These are phyloP conservation scores for Alitta virens DNA, from an alignment of 2,888 invertebrate genomes.

Conservation along the genomic window DNA sequence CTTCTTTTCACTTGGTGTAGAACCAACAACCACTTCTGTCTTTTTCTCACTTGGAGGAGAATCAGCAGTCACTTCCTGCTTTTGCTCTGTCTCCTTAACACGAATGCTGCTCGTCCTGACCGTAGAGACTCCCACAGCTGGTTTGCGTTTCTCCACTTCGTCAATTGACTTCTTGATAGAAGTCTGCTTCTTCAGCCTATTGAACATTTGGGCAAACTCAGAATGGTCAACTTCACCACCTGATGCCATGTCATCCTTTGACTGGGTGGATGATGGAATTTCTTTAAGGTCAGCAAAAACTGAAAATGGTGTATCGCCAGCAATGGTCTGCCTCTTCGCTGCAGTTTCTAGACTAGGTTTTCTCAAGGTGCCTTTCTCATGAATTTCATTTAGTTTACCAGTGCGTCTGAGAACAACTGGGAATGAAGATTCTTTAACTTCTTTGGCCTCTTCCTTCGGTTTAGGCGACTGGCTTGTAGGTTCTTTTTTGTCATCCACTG, in stretches of 20 bases:
- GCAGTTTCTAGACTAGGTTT: constrained; percentile 1
- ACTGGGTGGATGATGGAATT: background rate
- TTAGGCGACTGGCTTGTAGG: background rate
- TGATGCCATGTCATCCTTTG: background rate
- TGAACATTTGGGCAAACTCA: constrained; percentile 14
- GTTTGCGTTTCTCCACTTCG: background rate
- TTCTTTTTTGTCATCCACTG: background rate
- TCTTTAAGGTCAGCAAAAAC: constrained; percentile 12
- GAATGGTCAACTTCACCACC: background rate
- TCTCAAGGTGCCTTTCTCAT: constrained; percentile 7
- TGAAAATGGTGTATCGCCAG: constrained; percentile 7
- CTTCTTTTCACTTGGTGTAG: too few species aligned
- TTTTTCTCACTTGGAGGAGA: too few species aligned
- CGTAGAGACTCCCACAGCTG: background rate
- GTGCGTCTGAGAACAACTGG: constrained; percentile 5
- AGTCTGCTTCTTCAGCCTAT: constrained; percentile 12
- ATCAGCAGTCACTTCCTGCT: too few species aligned
- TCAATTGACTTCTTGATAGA: constrained; percentile 11
- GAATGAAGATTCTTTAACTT: constrained; percentile 1
- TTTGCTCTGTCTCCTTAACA: too few species aligned
- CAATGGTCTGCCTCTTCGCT: constrained; percentile 14
- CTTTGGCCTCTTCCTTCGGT: background rate
- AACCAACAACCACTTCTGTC: too few species aligned
- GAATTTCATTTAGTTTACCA: background rate
- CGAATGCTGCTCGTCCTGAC: too few species aligned